Evolutionary conservation across 2,797 vertebrate genomes (phyloP).

Genomic region (Acanthopagrus latus): DNA sequence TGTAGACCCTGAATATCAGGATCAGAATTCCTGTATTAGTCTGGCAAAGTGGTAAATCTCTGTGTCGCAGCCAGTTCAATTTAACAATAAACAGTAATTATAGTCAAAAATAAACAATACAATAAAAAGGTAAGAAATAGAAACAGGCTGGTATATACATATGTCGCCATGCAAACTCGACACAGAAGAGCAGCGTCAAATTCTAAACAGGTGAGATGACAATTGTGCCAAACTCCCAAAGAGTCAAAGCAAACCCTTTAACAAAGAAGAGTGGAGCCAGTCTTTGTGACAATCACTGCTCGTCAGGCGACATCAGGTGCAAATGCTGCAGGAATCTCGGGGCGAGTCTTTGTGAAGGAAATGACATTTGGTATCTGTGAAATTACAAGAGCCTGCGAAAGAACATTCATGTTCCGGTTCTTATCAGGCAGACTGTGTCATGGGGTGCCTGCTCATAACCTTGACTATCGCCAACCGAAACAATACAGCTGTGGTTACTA

Average conservation of each 20-base stretch:
- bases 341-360: neutral
- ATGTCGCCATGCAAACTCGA: no score
- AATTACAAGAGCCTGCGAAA: neutral
- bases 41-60: no score
- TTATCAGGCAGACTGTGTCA: slow-evolving; percentile 22
- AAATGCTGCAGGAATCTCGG: slow-evolving; percentile 1
- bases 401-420: slow-evolving; percentile 2
- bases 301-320: neutral
- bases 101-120: no score
- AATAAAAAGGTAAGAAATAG: no score
- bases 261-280: neutral
- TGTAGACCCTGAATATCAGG: no score
- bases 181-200: no score
- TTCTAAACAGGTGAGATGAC: neutral
- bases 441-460: slow-evolving; percentile 43
- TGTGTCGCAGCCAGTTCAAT: no score
- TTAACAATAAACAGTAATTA: no score
- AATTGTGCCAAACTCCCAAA: neutral
- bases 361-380: slow-evolving; percentile 2
- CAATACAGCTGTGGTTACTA: slow-evolving; percentile 41
- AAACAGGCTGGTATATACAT: no score
- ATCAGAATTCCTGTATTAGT: no score
- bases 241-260: neutral
- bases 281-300: neutral
- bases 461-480: slow-evolving; percentile 52